phyloP scores from a whole-genome alignment of 2,888 invertebrate species.

The Erebia ligea region DNA sequence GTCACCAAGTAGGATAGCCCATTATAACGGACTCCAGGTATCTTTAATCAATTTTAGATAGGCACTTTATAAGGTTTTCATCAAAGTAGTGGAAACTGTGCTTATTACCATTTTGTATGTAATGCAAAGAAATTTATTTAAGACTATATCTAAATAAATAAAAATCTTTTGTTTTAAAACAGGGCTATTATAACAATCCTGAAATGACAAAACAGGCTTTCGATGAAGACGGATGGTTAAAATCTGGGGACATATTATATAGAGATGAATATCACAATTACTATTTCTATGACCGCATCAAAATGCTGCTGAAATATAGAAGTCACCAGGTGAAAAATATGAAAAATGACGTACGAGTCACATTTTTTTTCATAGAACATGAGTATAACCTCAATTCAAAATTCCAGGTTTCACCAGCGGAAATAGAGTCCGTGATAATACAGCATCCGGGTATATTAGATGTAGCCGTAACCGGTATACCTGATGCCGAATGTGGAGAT shows the following conservation, averaged over 20 bases:
- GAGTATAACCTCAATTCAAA: neutral
- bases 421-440: slow-evolving; percentile 56
- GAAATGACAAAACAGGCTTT: slow-evolving; percentile 60
- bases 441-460: slow-evolving; percentile 58
- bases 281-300: slow-evolving; percentile 65
- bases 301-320: slow-evolving; percentile 65
- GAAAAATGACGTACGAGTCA: neutral
- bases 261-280: slow-evolving; percentile 58
- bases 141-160: no score
- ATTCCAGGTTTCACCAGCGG: slow-evolving; percentile 59
- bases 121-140: no score
- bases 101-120: no score
- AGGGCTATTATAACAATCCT: slow-evolving; percentile 60
- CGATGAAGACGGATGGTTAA: slow-evolving; percentile 68
- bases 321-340: slow-evolving; percentile 54
- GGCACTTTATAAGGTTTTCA: no score
- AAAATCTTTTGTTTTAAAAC: slow-evolving; percentile 19
- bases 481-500: slow-evolving; percentile 48
- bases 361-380: neutral
- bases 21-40: no score
- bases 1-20: no score
- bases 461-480: slow-evolving; percentile 58
- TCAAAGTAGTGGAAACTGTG: no score
- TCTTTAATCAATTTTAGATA: no score
- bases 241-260: slow-evolving; percentile 66